A percentile compares a stretch with the other conserved stretches of the same genome.
These are phyloP conservation scores for Gastrophysa polygoni DNA, from an alignment of 2,888 invertebrate species.

Conservation along the genomic window DNA sequence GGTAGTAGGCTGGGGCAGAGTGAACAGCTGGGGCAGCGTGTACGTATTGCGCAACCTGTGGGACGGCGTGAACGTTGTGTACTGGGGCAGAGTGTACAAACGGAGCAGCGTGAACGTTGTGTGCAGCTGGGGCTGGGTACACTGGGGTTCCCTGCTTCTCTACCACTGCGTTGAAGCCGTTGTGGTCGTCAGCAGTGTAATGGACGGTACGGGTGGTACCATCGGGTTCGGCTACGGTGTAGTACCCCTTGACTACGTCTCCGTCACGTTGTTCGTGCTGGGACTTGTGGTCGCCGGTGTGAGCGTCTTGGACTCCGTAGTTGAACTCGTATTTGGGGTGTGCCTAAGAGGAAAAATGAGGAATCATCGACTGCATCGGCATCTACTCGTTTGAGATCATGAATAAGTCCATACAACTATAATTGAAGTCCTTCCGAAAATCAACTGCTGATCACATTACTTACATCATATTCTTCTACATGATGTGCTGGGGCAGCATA, in stretches of 20 bases:
- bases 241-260: slow-evolving; percentile 60
- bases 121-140: slow-evolving; percentile 44
- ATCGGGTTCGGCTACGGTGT: slow-evolving; percentile 48
- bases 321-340: slow-evolving; percentile 63
- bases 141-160: slow-evolving; percentile 68
- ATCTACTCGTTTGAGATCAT: too few species aligned
- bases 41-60: slow-evolving; percentile 12
- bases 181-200: slow-evolving; percentile 49
- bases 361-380: too few species aligned
- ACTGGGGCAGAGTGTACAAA: slow-evolving; percentile 2
- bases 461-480: slow-evolving; percentile 32
- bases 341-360: slow-evolving; percentile 56
- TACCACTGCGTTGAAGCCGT: slow-evolving; percentile 63
- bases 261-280: slow-evolving; percentile 66
- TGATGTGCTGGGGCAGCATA: slow-evolving; percentile 27
- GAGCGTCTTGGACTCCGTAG: slow-evolving; percentile 64
- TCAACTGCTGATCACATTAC: background rate
- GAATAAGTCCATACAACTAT: too few species aligned
- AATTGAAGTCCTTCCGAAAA: too few species aligned
- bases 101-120: background rate
- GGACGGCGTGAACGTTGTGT: slow-evolving; percentile 26
- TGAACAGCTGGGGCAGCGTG: background rate
- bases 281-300: slow-evolving; percentile 65
- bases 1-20: slow-evolving; percentile 22
- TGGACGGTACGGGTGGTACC: slow-evolving; percentile 48